Base-by-base conservation (phyloP, 2,888 invertebrate genomes). In the Clusia tigrina region DNA sequence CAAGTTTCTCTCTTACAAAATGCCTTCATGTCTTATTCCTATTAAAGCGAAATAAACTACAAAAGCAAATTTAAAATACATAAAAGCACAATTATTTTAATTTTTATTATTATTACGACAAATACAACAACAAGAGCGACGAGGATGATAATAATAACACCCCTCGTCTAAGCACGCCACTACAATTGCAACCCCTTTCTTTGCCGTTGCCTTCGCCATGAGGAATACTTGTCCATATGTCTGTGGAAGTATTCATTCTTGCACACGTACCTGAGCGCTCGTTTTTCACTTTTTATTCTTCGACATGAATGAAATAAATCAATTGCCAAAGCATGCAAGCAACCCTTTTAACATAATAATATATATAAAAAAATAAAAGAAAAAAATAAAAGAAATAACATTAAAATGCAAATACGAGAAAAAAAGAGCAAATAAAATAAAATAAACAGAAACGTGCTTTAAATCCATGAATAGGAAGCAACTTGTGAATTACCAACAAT, bases 251-350 rank as follows among this genome's bases (percentile, higher is more conserved):
- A n/a, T n/a, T n/a, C n/a, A n/a, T n/a, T n/a, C n/a, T n/a, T n/a
- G n/a, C 32, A 9, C 6, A 32, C 6, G 32, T 6, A 32, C 12
- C 32, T 32, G 32, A 32, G 32, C 6, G 32, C 32, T 32, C 32
- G 42, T 42, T 15, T 6, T n/a, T 42, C 42, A 15, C 2, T 24
- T 25, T 10, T 25, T 54, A 10, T 54, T 42, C 42, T 42, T 42
- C n/a, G 42, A 42, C 42, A 22, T 56, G 42, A 54, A 54, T 32
- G 55, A 38, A 55, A 58, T 58, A 58, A 58, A 53, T 58, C 58
- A 58, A 53, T 52, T 53, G 52, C 38, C 37, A 38, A 58, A 48
- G n/a, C 58, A 58, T 23, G 25, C 53, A 38, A 53, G 15, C 58
- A 37, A 42, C 42, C 42, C 42, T 42, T 42, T n/a, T 32, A 32